Percentiles rank a stretch among this genome's conserved stretches.
Evolutionary conservation across 2,113 vertebrate species (phyloP).

Genomic region (Aythya baeri): DNA sequence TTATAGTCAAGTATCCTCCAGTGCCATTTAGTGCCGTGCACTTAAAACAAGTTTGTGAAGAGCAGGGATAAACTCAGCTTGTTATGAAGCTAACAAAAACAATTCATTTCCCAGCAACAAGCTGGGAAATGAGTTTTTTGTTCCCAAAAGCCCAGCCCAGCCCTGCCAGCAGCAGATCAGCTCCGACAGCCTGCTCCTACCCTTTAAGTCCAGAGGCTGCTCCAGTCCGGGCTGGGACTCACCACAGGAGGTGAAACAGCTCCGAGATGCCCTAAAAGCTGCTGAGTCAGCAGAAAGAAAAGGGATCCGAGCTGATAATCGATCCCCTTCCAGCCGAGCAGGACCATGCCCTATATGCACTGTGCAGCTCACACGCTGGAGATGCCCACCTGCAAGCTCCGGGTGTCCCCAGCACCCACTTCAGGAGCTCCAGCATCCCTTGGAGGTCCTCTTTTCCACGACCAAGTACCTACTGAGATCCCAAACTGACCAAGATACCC

Average conservation of each 20-base stretch:
- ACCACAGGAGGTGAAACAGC: rapidly evolving
- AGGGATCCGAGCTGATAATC: neutral
- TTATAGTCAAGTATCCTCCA: neutral
- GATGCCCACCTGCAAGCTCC: neutral
- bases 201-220: neutral
- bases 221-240: neutral
- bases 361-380: rapidly evolving
- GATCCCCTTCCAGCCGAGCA: neutral
- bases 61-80: neutral
- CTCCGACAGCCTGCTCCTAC: neutral
- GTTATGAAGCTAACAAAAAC: neutral
- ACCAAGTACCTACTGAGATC: neutral
- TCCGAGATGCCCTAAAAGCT: neutral
- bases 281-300: neutral
- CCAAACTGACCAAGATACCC: neutral
- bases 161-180: neutral
- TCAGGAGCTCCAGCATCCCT: neutral
- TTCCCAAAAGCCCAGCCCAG: neutral
- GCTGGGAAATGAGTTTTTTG: neutral
- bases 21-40: neutral
- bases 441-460: rapidly evolving
- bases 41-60: neutral
- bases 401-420: neutral
- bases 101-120: neutral
- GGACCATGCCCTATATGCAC: neutral